These are phyloP conservation scores for Drosophila tsacasi DNA, from an alignment of 1,140 invertebrate genomes.

Conservation along the genomic window DNA sequence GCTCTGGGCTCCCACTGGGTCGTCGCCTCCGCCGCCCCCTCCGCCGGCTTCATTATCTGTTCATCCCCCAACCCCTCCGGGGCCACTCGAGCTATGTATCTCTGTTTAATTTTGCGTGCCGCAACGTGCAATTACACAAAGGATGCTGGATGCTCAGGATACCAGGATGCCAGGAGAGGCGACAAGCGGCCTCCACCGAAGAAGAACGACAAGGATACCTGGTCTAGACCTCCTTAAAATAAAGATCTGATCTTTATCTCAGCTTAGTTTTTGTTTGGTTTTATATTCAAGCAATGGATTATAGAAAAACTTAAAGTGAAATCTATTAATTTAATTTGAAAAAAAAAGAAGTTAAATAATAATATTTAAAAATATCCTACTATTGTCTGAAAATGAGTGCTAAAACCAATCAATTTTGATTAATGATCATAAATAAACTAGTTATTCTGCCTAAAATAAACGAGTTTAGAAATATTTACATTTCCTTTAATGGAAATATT, in stretches of 20 bases:
- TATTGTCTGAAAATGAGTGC: too few species aligned
- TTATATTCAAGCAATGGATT: neutral
- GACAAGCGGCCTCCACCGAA: too few species aligned
- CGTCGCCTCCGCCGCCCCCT: neutral
- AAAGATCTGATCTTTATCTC: too few species aligned
- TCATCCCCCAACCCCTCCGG: neutral
- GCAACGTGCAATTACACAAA: conserved; percentile 75
- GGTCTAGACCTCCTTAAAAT: neutral
- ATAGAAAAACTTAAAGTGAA: too few species aligned
- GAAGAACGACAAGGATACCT: neutral
- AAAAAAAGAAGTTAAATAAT: too few species aligned
- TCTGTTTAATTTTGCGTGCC: conserved; percentile 75
- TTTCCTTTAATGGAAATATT: neutral
- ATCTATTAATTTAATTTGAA: too few species aligned
- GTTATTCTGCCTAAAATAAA: neutral
- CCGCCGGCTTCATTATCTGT: conserved; percentile 62
- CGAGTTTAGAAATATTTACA: neutral
- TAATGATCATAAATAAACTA: neutral
- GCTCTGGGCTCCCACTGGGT: conserved; percentile 27
- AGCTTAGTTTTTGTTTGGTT: neutral
- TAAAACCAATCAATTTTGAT: too few species aligned
- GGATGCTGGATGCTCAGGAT: conserved; percentile 17
- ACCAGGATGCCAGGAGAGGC: neutral
- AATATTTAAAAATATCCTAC: too few species aligned
- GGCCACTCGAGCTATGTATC: conserved; percentile 18